phyloP scores from a whole-genome alignment of 2,113 vertebrate genomes.

The Proterorhinus semilunaris region DNA sequence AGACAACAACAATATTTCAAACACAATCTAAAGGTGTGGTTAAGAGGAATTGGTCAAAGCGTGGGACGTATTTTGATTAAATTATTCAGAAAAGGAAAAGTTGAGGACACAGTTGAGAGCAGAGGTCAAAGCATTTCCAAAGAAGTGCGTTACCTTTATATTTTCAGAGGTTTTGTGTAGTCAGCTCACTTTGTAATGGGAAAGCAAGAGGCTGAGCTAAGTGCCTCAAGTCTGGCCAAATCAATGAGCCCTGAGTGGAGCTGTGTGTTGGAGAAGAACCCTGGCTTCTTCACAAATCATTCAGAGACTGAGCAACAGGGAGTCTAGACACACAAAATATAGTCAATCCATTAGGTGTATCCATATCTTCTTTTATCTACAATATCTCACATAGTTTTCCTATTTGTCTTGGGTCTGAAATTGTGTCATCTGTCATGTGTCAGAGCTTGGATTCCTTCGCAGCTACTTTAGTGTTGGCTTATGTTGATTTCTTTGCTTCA shows the following conservation, averaged over 20 bases:
- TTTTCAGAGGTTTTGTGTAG: constrained; percentile 11
- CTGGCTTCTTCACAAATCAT: constrained; percentile 3
- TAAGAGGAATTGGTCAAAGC: background rate
- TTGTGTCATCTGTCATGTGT: too few relatives aligned
- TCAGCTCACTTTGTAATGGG: constrained; percentile 28
- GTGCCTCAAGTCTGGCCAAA: constrained; percentile 43
- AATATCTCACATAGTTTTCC: too few relatives aligned
- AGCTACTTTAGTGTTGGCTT: background rate
- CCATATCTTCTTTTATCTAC: too few relatives aligned
- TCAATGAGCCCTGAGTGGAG: constrained; percentile 54
- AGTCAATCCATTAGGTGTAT: too few relatives aligned
- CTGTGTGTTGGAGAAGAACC: constrained; percentile 38
- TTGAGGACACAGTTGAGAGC: background rate
- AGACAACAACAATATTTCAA: background rate
- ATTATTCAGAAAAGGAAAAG: too few relatives aligned
- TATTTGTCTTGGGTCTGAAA: too few relatives aligned
- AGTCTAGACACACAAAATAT: background rate
- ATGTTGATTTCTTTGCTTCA: background rate
- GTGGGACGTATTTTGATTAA: background rate
- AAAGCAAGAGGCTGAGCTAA: constrained; percentile 53
- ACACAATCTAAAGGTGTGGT: background rate
- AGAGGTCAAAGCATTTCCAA: too few relatives aligned
- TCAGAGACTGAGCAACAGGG: background rate
- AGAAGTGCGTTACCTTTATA: background rate
- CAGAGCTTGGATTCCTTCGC: background rate